A percentile compares a stretch with the other conserved stretches of the same genome.
These are phyloP conservation scores for Araneus ventricosus DNA, from an alignment of 1,140 invertebrate genomes.

Conservation along the genomic window DNA sequence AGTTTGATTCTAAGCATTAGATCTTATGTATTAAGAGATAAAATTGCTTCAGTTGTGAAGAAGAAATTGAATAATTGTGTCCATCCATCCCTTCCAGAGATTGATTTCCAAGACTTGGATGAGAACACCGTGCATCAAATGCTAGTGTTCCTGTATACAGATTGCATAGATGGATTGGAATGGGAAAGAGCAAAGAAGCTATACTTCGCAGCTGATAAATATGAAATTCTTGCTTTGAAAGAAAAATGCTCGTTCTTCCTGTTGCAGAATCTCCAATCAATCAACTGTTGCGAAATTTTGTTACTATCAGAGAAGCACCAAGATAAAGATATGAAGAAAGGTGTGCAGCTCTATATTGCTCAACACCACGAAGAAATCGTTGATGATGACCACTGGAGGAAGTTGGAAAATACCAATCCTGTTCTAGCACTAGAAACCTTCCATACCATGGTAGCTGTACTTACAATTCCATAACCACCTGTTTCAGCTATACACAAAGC, in stretches of 20 bases:
- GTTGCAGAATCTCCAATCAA: background rate
- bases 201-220: background rate
- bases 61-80: too few relatives aligned
- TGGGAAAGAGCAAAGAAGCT: background rate
- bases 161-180: background rate
- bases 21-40: too few relatives aligned
- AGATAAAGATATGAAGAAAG: background rate
- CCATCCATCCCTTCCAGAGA: too few relatives aligned
- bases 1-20: too few relatives aligned
- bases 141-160: background rate
- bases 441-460: too few relatives aligned
- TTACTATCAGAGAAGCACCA: background rate
- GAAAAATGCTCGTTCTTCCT: background rate
- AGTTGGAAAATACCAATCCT: background rate
- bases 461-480: too few relatives aligned
- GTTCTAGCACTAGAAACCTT: background rate
- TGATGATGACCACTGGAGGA: background rate
- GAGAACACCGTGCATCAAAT: background rate
- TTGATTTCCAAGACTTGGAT: background rate
- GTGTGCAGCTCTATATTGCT: background rate
- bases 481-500: too few relatives aligned
- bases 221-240: background rate
- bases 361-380: background rate
- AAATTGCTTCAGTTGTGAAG: too few relatives aligned
- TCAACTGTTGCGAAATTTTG: background rate